Conservation (phyloP, 2,113 vertebrate species). For the Fregata magnificens region DNA sequence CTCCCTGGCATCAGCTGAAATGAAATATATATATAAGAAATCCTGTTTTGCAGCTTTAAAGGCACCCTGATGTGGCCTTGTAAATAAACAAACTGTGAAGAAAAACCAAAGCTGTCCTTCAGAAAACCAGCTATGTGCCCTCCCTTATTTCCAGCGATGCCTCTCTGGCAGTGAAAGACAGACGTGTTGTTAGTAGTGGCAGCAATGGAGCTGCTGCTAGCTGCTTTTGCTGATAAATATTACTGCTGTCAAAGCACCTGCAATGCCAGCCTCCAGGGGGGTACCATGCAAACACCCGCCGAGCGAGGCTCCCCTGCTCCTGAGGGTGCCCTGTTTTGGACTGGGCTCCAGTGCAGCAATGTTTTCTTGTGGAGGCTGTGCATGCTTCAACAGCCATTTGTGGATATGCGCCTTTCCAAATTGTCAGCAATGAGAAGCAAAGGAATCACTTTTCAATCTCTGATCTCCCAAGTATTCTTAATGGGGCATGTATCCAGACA, state of each 20-base stretch:
- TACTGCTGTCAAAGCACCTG: not conserved
- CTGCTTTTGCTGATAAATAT: not conserved
- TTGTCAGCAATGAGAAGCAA: not conserved
- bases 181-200: not conserved
- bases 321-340: not conserved
- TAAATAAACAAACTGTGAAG: not conserved
- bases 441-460: not conserved
- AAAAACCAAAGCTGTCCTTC: not conserved
- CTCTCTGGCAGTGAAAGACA: not conserved
- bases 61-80: not conserved
- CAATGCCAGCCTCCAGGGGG: not conserved
- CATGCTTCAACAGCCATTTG: not conserved
- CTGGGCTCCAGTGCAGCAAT: not conserved
- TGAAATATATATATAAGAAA: not conserved
- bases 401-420: not conserved
- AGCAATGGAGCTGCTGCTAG: not conserved
- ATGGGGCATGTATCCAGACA: constrained; percentile 32
- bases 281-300: not conserved
- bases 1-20: not conserved
- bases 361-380: not conserved
- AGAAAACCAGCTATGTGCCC: not conserved
- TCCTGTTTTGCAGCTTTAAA: not conserved
- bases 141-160: not conserved
- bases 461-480: constrained; percentile 38
- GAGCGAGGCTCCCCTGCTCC: not conserved